Percentiles rank a stretch among this genome's conserved stretches.
Evolutionary conservation across 2,113 vertebrate genomes (phyloP).

Genomic region (Equus przewalskii): DNA sequence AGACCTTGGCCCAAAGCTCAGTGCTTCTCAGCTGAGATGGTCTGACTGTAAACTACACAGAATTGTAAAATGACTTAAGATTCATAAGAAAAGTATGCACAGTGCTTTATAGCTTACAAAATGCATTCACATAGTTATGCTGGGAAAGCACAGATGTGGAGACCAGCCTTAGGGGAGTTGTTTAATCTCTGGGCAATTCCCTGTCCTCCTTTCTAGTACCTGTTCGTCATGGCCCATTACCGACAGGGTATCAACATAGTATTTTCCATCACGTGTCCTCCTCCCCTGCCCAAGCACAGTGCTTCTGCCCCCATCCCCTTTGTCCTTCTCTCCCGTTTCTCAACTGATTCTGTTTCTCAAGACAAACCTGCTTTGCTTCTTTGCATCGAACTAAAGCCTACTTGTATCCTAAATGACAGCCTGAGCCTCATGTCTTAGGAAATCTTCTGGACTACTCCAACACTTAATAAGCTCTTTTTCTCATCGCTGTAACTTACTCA

Average conservation of each 20-base stretch:
- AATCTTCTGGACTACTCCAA: background rate
- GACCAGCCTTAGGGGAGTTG: background rate
- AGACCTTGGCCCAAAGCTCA: background rate
- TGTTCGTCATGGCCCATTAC: background rate
- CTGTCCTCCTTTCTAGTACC: background rate
- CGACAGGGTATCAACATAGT: no score
- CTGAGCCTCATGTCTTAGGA: background rate
- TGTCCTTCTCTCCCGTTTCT: background rate
- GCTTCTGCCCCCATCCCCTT: fast-evolving
- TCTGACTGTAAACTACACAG: background rate
- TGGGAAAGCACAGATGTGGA: background rate
- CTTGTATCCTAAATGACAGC: background rate
- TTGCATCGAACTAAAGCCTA: background rate
- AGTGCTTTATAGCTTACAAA: background rate
- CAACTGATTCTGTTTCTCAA: background rate
- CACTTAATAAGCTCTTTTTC: background rate
- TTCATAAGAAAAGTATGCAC: background rate
- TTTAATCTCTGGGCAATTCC: background rate
- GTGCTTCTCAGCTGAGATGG: background rate
- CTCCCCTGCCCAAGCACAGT: background rate
- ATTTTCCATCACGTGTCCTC: background rate
- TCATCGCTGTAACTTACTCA: background rate
- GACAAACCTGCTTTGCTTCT: background rate
- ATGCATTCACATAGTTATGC: background rate
- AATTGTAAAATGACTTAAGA: background rate